phyloP scores from a whole-genome alignment of 1,140 invertebrate genomes.

The Coenobita brevimanus region DNA sequence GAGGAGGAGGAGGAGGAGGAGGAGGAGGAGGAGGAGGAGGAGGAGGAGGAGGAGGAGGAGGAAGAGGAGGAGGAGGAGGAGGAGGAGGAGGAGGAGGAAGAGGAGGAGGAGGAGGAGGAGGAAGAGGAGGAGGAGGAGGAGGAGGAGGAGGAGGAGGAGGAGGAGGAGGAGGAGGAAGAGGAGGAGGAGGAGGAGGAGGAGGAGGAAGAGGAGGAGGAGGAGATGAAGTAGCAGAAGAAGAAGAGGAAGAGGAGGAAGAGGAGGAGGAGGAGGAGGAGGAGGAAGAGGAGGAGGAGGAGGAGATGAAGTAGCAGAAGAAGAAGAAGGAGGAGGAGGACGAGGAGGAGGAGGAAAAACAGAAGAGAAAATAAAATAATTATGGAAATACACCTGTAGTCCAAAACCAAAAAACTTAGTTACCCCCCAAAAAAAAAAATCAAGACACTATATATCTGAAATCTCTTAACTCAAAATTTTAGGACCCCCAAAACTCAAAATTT shows the following conservation, averaged over 20 bases:
- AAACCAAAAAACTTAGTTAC: too few species aligned
- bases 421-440: too few species aligned
- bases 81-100: conserved; percentile 1
- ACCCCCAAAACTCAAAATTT: too few species aligned
- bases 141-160: not conserved
- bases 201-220: not conserved
- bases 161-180: too few species aligned
- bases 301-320: not conserved
- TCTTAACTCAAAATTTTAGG: too few species aligned
- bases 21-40: not conserved
- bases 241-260: not conserved
- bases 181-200: not conserved
- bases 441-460: too few species aligned
- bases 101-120: not conserved
- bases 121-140: not conserved
- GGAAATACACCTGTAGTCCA: too few species aligned
- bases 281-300: not conserved
- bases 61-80: not conserved
- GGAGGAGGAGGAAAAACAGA: not conserved
- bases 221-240: not conserved
- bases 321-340: not conserved
- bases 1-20: too few species aligned
- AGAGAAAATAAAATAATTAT: not conserved
- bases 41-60: not conserved
- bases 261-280: not conserved